Percentiles rank a stretch among this genome's conserved stretches.
Conservation (phyloP, 1,140 invertebrate species). For the Drosophila pallidifrons region DNA sequence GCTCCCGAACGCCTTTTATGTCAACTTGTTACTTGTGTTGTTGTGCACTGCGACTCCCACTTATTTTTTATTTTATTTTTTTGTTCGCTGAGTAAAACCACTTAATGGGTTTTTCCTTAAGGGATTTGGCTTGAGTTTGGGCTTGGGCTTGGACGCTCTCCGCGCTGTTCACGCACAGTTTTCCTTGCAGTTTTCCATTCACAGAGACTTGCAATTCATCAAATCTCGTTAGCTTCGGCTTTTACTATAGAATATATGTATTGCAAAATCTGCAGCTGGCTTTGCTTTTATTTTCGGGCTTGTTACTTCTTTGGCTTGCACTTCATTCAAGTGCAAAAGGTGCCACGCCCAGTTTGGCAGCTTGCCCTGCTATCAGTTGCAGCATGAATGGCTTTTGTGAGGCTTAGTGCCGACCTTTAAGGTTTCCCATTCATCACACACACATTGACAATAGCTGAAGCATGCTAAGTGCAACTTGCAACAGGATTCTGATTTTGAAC, state of each 20-base stretch:
- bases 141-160: not conserved
- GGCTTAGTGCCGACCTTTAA: conserved; percentile 9
- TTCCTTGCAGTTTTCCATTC: conserved; percentile 67
- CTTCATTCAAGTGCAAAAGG: conserved; percentile 48
- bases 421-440: conserved; percentile 9
- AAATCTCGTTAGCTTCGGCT: conserved; percentile 79
- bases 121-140: conserved; percentile 34
- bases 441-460: not conserved
- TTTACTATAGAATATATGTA: conserved; percentile 55
- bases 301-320: conserved; percentile 40
- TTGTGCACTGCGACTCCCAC: conserved; percentile 34
- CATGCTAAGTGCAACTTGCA: not conserved
- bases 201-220: conserved; percentile 80
- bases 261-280: conserved; percentile 65
- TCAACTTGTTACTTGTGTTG: conserved; percentile 76
- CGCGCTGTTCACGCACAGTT: conserved; percentile 60
- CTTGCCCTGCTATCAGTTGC: not conserved
- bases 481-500: not conserved
- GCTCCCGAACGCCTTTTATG: conserved; percentile 58
- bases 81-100: conserved; percentile 71
- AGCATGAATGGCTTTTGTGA: conserved; percentile 12
- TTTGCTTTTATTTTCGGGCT: conserved; percentile 57
- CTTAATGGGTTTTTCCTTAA: conserved; percentile 67
- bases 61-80: conserved; percentile 26
- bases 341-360: conserved; percentile 52